Evolutionary conservation across 1,140 invertebrate species (phyloP).

Genomic region (Mizuhopecten yessoensis): DNA sequence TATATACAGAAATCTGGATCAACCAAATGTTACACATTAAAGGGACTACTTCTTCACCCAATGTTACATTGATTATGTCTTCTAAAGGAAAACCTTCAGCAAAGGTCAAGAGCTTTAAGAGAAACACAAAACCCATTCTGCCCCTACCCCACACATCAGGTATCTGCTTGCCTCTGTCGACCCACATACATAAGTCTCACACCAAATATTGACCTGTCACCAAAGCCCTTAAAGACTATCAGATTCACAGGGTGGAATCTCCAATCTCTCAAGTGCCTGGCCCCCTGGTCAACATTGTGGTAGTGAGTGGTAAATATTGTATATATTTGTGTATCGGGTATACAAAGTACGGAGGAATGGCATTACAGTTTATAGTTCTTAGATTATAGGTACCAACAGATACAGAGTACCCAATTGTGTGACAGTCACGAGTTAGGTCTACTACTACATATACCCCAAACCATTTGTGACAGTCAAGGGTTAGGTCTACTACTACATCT

Average conservation of each 20-base stretch:
- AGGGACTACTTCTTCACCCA: not conserved
- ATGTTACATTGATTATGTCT: not conserved
- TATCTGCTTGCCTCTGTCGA: not conserved
- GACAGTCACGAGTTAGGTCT: no score
- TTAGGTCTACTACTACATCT: no score
- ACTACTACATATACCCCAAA: no score
- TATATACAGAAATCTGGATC: not conserved
- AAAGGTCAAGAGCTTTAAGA: not conserved
- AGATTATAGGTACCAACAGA: no score
- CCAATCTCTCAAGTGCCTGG: not conserved
- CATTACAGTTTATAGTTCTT: no score
- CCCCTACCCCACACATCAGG: conserved; percentile 1
- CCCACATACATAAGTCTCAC: not conserved
- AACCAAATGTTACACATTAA: not conserved
- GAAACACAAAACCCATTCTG: not conserved
- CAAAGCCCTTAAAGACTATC: conserved; percentile 25
- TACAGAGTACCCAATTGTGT: no score
- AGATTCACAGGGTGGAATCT: not conserved
- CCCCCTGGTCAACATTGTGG: conserved; percentile 12
- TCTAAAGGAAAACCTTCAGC: not conserved
- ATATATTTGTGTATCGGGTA: not conserved
- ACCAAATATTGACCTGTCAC: conserved; percentile 7
- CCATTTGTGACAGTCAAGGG: no score
- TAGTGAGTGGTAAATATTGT: not conserved
- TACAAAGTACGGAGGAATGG: not conserved